Percentiles rank a stretch among this genome's conserved stretches.
These are phyloP conservation scores for Melipona quadrifasciata DNA, from an alignment of 1,140 invertebrate species.

Conservation along the genomic window DNA sequence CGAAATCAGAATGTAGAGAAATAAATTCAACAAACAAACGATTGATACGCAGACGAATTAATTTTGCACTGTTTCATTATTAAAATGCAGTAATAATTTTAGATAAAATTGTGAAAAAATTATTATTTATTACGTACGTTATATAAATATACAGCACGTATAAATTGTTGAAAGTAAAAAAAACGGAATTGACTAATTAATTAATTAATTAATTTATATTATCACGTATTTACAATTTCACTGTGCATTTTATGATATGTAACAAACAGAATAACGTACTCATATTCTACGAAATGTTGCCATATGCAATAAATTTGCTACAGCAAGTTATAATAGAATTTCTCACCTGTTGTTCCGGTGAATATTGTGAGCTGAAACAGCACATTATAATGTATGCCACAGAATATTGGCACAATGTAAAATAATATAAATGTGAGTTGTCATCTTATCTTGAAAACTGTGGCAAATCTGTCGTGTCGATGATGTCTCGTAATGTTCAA, in stretches of 20 bases:
- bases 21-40: neutral
- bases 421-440: conserved; percentile 12
- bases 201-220: neutral
- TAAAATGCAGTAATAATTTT: neutral
- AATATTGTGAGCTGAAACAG: neutral
- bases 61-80: neutral
- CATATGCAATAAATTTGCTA: neutral
- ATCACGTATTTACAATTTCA: neutral
- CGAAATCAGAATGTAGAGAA: conserved; percentile 13
- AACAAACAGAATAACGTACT: neutral
- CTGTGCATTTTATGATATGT: neutral
- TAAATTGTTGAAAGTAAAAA: neutral
- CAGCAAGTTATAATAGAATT: conserved; percentile 5
- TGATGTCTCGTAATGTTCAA: neutral
- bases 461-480: neutral
- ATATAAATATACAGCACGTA: neutral
- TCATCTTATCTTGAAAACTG: neutral
- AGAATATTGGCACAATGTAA: neutral
- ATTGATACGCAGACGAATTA: neutral
- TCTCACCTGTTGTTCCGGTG: neutral
- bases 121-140: neutral
- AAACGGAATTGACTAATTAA: neutral
- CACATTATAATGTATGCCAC: neutral
- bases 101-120: neutral
- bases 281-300: neutral